Evolutionary conservation across 2,888 invertebrate genomes (phyloP), one percentile per base, ranked within the genome.

Genomic region (Aricia artaxerxes): DNA sequence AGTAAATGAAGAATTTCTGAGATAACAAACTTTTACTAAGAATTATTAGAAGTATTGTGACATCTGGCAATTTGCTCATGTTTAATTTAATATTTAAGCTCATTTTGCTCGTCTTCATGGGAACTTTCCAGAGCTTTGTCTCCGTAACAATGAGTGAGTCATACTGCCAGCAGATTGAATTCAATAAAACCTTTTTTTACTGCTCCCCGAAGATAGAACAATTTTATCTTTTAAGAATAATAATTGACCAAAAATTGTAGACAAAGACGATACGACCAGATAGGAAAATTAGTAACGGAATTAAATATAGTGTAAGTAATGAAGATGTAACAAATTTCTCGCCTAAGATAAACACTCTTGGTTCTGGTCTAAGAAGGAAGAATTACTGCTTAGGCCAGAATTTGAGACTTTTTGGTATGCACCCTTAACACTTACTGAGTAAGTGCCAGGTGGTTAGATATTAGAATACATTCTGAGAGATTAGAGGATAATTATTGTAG

Each of bases 161-260:
- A 76, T 76, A 75, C 75, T 57, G 57, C 76, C 24, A 35, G 35
- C 76, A 76, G 6, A 76, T 76, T 76, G 76, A 76, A n/a, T 57
- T 76, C 76, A 76, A 76, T 76, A 76, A 57, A 76, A 53, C 73
- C 57, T 57, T 76, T 76, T 75, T 75, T 75, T 57, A 53, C 35
- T 76, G 76, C 53, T 16, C 11, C 49, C 75, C 49, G 4, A n/a
- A 40, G 24, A 57, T 76, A 76, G 35, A 57, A 76, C 16, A 76
- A 76, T 35, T 57, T 35, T 69, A 69, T 35, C 35, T 76, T 76
- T 76, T 35, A n/a, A n/a, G 44, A 73, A 73, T n/a, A 73, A 73
- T n/a, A 73, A 40, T 73, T n/a, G 7, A n/a, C 16, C 38, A 40
- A 40, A 35, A 73, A 40, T 2, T 24, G 24, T 24, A 24, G 24